Evolutionary conservation across 1,140 invertebrate genomes (phyloP).

Genomic region (Dolichoris vasculosae): DNA sequence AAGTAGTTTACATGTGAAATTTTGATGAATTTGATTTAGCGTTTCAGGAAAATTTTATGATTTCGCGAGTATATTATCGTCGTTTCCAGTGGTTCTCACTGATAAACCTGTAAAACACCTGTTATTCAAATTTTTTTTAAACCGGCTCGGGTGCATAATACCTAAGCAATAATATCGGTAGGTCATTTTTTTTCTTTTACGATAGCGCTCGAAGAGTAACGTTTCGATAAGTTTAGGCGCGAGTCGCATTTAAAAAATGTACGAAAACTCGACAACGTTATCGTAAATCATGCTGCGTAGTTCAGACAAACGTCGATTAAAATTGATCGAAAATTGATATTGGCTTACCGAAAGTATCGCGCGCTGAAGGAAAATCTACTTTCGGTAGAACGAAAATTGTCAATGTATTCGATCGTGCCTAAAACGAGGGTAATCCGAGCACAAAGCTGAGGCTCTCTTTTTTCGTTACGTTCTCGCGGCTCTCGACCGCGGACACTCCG

Average conservation of each 20-base stretch:
- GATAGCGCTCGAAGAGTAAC: neutral
- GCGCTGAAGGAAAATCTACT: neutral
- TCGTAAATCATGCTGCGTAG: neutral
- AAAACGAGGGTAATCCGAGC: neutral
- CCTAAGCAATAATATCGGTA: neutral
- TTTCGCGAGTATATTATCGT: neutral
- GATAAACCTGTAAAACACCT: neutral
- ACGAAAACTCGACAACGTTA: neutral
- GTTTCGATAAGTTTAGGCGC: neutral
- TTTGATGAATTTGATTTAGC: neutral
- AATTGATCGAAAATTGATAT: constrained; percentile 5
- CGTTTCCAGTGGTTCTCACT: neutral
- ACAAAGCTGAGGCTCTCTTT: neutral
- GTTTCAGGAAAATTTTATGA: neutral
- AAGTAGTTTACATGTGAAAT: neutral
- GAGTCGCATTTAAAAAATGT: neutral
- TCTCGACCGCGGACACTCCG: neutral
- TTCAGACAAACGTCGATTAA: neutral
- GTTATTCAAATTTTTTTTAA: no score
- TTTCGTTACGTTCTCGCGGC: neutral
- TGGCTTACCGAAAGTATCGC: neutral
- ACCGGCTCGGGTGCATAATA: neutral
- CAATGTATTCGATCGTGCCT: neutral
- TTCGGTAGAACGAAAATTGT: neutral
- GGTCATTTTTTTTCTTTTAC: neutral